Conservation (phyloP, 2,888 invertebrate species). For the Amphipyra tragopoginis region DNA sequence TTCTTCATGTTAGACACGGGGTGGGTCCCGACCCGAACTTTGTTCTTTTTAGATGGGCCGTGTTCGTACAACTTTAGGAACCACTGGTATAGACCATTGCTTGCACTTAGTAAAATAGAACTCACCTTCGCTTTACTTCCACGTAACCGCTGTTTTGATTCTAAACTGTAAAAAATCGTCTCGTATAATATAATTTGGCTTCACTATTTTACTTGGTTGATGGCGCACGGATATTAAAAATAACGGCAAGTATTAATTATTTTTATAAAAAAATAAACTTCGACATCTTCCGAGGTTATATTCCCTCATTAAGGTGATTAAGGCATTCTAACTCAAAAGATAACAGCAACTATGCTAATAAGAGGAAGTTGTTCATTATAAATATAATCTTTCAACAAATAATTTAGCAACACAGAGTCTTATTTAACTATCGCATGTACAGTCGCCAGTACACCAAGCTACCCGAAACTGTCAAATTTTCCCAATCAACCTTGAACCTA, state of each 20-base stretch:
- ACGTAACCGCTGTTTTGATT: background rate
- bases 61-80: too few relatives aligned
- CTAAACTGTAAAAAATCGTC: background rate
- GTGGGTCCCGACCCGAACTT: too few relatives aligned
- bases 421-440: slow-evolving; percentile 4
- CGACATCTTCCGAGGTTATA: slow-evolving; percentile 32
- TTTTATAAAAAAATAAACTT: too few relatives aligned
- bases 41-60: too few relatives aligned
- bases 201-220: background rate
- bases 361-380: slow-evolving; percentile 45
- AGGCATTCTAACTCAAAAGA: slow-evolving; percentile 33
- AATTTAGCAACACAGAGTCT: slow-evolving; percentile 7
- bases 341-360: slow-evolving; percentile 34
- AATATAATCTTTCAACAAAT: slow-evolving; percentile 33
- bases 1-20: too few relatives aligned
- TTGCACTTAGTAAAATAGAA: too few relatives aligned
- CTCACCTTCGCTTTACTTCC: background rate
- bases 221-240: background rate
- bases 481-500: too few relatives aligned
- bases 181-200: background rate
- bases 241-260: slow-evolving; percentile 20
- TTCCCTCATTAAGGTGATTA: slow-evolving; percentile 43
- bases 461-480: too few relatives aligned
- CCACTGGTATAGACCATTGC: too few relatives aligned
- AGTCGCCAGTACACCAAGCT: too few relatives aligned